Base-by-base conservation (phyloP, 2,888 invertebrate species). In the Sabatieria punctata region DNA sequence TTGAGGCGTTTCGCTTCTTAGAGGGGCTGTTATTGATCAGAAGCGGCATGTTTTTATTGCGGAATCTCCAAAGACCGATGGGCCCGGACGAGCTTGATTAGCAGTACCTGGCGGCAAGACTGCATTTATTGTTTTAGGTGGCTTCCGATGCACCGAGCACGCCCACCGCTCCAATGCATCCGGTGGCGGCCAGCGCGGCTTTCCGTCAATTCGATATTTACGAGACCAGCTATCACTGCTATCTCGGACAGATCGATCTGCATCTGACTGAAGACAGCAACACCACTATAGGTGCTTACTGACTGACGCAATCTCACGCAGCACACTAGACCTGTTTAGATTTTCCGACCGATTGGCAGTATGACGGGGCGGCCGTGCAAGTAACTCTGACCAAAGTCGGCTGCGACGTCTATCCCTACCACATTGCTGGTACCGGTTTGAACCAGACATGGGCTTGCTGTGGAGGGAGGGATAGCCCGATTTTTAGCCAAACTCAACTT, bases 211-310 rank as follows among this genome's bases (percentile, higher is more conserved):
- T 83, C 66, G 91, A 95, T 72, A 85, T 95, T n/a, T 74, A 82
- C 1, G 93, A 95, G 71, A 95, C 97, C 0, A 95, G 93, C 0
- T 91, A 93, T 72, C 97, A 97, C 68, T 78, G 97, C 64, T 76
- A 68, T 53, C 66, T 68, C 15, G 85, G 86, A 52, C 77, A 85
- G 60, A 84, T 97, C 59, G 91, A 95, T 70, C 73, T 97, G 50
- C 95, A 95, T 69, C 74, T 97, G 30, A 91, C 89, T 64, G 95
- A 97, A 66, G 97, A 97, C 55, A 63, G 62, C 26, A 55, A 53
- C 38, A 45, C 49, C 15, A 30, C 30, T 30, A 15, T 30, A 30
- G 8, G 8, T 30, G 30, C 30, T 11, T 30, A 30, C 15, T 30
- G 8, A 11, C 30, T 30, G 59, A 81, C 85, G 43, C n/a, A n/a